phyloP scores from a whole-genome alignment of 2,113 vertebrate genomes.

The Peucedramus taeniatus region DNA sequence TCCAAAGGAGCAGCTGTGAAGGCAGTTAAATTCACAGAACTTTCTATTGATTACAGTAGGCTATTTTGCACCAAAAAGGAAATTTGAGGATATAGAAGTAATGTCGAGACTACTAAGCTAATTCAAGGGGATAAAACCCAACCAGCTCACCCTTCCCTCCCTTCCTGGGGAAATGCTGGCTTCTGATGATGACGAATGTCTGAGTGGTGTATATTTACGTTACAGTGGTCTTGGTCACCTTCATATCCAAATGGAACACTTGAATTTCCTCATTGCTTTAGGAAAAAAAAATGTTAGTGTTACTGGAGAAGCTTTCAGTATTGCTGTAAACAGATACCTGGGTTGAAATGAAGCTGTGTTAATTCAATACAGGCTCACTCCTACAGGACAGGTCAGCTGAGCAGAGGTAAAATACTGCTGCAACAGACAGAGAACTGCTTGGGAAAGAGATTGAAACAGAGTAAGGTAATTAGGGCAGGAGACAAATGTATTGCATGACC shows the following conservation, averaged over 20 bases:
- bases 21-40: neutral
- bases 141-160: neutral
- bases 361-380: neutral
- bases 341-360: neutral
- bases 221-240: neutral
- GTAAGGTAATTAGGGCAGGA: slow-evolving; percentile 17
- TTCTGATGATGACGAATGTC: neutral
- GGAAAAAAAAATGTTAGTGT: neutral
- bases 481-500: neutral
- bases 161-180: neutral
- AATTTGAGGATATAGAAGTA: neutral
- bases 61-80: neutral
- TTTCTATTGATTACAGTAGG: neutral
- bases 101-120: neutral
- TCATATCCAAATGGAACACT: neutral
- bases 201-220: neutral
- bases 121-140: neutral
- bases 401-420: neutral
- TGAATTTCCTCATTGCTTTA: neutral
- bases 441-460: slow-evolving; percentile 1
- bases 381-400: neutral
- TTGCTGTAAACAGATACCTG: neutral
- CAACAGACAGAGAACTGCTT: neutral
- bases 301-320: neutral
- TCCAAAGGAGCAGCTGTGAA: slow-evolving; percentile 1